Conservation (phyloP, 2,113 vertebrate species). For the Turdus rufiventris region DNA sequence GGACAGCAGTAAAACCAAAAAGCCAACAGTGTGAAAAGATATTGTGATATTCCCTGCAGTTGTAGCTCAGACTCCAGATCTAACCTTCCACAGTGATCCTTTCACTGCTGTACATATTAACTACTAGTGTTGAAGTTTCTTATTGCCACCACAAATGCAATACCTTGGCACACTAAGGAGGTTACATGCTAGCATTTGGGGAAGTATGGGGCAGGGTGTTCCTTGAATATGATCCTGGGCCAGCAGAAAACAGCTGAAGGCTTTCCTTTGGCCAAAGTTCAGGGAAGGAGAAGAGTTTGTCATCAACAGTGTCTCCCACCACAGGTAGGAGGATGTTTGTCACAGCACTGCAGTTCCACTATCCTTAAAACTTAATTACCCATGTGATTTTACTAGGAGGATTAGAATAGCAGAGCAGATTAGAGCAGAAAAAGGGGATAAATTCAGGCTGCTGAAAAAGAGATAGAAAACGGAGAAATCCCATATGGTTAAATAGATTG, state of each 20-base stretch:
- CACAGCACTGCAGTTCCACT: background rate
- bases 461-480: background rate
- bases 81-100: background rate
- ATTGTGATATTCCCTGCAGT: rapidly evolving
- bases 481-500: background rate
- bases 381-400: background rate
- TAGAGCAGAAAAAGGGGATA: background rate
- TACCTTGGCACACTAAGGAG: background rate
- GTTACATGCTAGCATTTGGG: background rate
- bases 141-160: background rate
- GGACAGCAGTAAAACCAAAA: background rate
- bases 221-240: background rate
- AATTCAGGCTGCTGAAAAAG: background rate
- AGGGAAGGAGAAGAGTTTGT: background rate
- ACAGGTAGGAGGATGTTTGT: background rate
- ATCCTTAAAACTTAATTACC: background rate
- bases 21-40: background rate
- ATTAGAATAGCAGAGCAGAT: background rate
- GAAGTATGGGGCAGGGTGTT: rapidly evolving
- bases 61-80: background rate
- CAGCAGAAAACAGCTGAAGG: background rate
- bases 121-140: background rate
- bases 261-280: background rate
- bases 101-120: background rate
- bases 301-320: background rate